These are phyloP conservation scores for Amiota communis DNA, from an alignment of 2,888 invertebrate genomes.

Conservation along the genomic window DNA sequence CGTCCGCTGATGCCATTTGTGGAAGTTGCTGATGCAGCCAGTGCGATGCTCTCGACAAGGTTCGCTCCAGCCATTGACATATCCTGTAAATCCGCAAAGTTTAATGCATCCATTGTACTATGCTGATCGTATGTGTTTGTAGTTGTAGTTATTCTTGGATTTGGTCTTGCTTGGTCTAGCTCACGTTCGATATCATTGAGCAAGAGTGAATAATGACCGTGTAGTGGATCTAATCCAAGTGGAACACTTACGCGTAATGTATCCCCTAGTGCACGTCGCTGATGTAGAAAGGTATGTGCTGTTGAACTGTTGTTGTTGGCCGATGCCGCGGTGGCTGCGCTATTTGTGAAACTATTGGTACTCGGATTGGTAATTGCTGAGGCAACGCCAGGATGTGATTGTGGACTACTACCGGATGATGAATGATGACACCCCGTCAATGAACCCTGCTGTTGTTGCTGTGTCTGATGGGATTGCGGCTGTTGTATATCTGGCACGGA, in stretches of 20 bases:
- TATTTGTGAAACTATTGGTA: conserved; percentile 46
- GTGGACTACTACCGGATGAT: conserved; percentile 46
- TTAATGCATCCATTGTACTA: conserved; percentile 34
- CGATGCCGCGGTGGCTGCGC: conserved; percentile 12
- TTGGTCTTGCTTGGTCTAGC: conserved; percentile 33
- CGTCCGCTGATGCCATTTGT: conserved; percentile 78
- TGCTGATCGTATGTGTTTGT: conserved; percentile 10
- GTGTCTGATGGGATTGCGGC: conserved; percentile 45
- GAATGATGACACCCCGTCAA: conserved; percentile 67
- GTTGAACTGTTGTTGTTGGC: conserved; percentile 62
- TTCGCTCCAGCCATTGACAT: conserved; percentile 67
- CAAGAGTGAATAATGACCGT: conserved; percentile 45
- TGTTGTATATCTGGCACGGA: conserved; percentile 84
- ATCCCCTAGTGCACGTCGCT: conserved; percentile 57
- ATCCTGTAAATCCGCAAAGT: conserved; percentile 56
- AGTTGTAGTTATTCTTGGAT: conserved; percentile 34
- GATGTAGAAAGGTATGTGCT: conserved; percentile 60
- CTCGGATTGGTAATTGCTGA: conserved; percentile 49
- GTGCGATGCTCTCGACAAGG: conserved; percentile 70
- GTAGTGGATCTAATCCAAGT: conserved; percentile 38
- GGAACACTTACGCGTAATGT: conserved; percentile 57
- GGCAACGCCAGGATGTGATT: conserved; percentile 56
- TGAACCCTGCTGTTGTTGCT: conserved; percentile 43
- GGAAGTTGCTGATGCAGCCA: conserved; percentile 69
- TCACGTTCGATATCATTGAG: conserved; percentile 77